Percentiles rank a stretch among this genome's conserved stretches.
Conservation (phyloP, 2,113 vertebrate species). For the Naja naja region DNA sequence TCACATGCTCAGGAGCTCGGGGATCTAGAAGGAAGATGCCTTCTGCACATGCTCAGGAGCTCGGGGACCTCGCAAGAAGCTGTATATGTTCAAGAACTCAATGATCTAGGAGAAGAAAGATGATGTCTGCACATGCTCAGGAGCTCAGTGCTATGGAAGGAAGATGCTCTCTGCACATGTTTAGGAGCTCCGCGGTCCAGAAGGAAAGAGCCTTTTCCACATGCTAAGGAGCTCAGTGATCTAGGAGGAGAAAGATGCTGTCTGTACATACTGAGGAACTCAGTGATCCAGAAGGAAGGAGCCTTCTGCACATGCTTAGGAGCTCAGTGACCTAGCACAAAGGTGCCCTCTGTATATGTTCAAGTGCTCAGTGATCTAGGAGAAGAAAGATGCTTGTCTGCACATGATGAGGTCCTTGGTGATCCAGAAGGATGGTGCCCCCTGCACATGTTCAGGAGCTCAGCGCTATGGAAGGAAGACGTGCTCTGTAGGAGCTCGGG, state of each 20-base stretch:
- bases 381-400: not conserved
- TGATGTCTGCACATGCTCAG: not conserved
- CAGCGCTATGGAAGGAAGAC: too few relatives aligned
- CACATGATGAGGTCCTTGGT: not conserved
- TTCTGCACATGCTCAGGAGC: not conserved
- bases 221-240: not conserved
- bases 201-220: too few relatives aligned
- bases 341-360: not conserved
- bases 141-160: too few relatives aligned
- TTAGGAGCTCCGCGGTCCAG: not conserved
- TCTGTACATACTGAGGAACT: not conserved
- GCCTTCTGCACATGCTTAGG: not conserved
- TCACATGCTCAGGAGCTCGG: not conserved
- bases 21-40: not conserved
- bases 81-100: not conserved
- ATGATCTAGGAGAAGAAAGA: not conserved
- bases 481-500: too few relatives aligned
- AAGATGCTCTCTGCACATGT: not conserved
- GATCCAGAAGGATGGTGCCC: too few relatives aligned
- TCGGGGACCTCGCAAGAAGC: not conserved
- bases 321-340: too few relatives aligned
- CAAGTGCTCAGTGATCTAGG: not conserved
- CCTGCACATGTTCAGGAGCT: not conserved
- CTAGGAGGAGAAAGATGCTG: not conserved
- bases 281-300: not conserved